Conservation (phyloP, 2,797 vertebrate genomes). For the Pangasius sanitwongsei region DNA sequence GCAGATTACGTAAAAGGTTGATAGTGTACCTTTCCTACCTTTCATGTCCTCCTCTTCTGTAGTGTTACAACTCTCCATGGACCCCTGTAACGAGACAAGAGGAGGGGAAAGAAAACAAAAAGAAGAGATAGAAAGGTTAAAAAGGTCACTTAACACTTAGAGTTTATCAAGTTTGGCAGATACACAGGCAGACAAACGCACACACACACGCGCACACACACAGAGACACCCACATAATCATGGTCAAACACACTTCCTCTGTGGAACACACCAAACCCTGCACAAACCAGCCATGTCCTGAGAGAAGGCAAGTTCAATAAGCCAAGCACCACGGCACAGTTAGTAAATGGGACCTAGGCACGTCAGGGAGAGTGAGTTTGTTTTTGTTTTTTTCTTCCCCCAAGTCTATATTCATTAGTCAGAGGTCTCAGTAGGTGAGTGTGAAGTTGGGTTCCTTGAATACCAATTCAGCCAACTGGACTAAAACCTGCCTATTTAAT, state of each 20-base stretch:
- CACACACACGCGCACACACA: neutral
- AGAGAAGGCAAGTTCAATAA: conserved; percentile 54
- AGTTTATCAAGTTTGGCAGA: conserved; percentile 11
- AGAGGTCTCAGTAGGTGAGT: neutral
- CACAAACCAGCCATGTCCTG: conserved; percentile 75
- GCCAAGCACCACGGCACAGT: conserved; percentile 47
- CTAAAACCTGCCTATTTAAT: neutral
- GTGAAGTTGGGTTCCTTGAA: neutral
- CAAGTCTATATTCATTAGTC: conserved; percentile 2
- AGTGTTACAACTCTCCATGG: conserved; percentile 98
- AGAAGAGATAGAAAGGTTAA: conserved; percentile 20
- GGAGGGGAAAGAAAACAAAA: conserved; percentile 30
- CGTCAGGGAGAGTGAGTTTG: neutral
- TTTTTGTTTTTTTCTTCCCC: neutral
- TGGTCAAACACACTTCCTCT: conserved; percentile 60
- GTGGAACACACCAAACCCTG: conserved; percentile 54
- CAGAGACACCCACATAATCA: conserved; percentile 51
- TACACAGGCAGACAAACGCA: neutral
- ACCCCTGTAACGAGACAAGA: conserved; percentile 79
- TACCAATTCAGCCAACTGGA: conserved; percentile 36
- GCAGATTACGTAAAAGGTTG: conserved; percentile 72
- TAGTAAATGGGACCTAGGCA: conserved; percentile 5
- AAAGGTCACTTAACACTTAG: neutral
- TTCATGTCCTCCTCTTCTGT: conserved; percentile 99
- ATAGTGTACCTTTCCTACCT: conserved; percentile 90